Conservation (phyloP, 2,888 invertebrate genomes). For the Omphaloscelis lunosa region DNA sequence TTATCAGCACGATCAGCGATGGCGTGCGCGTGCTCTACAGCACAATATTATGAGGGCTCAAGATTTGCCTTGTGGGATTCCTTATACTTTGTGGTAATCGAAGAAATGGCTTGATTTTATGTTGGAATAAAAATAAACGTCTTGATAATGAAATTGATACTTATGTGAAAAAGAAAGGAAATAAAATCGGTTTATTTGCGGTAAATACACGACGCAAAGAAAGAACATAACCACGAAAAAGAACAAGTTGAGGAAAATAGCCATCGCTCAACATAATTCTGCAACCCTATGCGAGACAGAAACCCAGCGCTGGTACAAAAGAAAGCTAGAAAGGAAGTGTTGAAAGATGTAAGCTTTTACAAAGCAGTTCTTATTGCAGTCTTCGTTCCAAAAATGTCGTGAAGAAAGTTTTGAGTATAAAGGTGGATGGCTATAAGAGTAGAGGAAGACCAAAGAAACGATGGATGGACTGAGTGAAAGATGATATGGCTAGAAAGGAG, state of each 20-base stretch:
- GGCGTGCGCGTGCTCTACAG: constrained; percentile 52
- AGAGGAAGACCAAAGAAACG: neutral
- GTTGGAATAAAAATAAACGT: neutral
- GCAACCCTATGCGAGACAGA: too few relatives aligned
- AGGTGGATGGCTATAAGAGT: neutral
- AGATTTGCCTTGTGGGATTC: constrained; percentile 14
- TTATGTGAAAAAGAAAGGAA: neutral
- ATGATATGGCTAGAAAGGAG: neutral
- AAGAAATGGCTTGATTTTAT: constrained; percentile 12
- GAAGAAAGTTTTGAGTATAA: neutral
- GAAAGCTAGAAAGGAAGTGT: too few relatives aligned
- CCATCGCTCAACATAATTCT: neutral
- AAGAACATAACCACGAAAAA: too few relatives aligned
- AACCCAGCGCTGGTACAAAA: too few relatives aligned
- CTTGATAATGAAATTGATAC: neutral
- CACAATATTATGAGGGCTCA: constrained; percentile 29
- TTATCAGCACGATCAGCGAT: constrained; percentile 72
- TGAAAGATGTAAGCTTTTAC: neutral
- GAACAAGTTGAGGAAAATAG: too few relatives aligned
- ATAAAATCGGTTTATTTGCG: too few relatives aligned
- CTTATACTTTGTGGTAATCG: constrained; percentile 9
- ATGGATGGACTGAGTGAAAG: too few relatives aligned
- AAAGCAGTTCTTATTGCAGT: neutral
- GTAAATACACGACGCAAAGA: too few relatives aligned
- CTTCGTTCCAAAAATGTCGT: neutral